Conservation (phyloP, 1,140 invertebrate genomes). For the Pachyrhynchus sulphureomaculatus region DNA sequence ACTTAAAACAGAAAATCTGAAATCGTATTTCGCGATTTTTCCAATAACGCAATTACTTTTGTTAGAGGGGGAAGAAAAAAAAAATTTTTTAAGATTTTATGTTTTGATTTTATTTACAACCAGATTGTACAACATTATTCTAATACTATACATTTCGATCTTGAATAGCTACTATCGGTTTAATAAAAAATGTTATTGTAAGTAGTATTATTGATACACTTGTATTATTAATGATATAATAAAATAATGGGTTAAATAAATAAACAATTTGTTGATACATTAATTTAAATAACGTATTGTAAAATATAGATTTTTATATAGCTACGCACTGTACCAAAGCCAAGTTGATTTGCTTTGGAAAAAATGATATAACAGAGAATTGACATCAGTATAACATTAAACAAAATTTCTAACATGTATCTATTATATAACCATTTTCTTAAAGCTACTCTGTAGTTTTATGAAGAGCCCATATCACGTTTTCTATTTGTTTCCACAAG, state of each 20-base stretch:
- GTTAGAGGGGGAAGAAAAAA: too few relatives aligned
- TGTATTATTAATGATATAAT: constrained; percentile 30
- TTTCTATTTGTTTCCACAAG: too few relatives aligned
- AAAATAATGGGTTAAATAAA: constrained; percentile 41
- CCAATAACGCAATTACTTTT: too few relatives aligned
- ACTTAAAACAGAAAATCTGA: too few relatives aligned
- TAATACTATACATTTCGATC: constrained; percentile 44
- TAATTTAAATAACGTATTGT: constrained; percentile 19
- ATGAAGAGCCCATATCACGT: too few relatives aligned
- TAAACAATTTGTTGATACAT: constrained; percentile 27
- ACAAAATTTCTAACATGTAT: constrained; percentile 5
- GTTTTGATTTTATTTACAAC: constrained; percentile 46
- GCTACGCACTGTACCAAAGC: neutral
- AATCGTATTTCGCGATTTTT: too few relatives aligned
- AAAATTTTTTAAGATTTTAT: constrained; percentile 16
- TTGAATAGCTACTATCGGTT: constrained; percentile 42
- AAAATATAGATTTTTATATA: constrained; percentile 1
- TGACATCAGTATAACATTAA: constrained; percentile 9
- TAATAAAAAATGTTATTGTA: constrained; percentile 47
- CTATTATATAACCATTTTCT: too few relatives aligned
- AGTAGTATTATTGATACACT: constrained; percentile 36
- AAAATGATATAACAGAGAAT: constrained; percentile 22
- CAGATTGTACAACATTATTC: constrained; percentile 48
- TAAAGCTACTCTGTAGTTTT: too few relatives aligned
- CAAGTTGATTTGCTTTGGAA: neutral